These are phyloP conservation scores for Acrocephalus scirpaceus DNA, from an alignment of 2,797 vertebrate genomes.

Conservation along the genomic window DNA sequence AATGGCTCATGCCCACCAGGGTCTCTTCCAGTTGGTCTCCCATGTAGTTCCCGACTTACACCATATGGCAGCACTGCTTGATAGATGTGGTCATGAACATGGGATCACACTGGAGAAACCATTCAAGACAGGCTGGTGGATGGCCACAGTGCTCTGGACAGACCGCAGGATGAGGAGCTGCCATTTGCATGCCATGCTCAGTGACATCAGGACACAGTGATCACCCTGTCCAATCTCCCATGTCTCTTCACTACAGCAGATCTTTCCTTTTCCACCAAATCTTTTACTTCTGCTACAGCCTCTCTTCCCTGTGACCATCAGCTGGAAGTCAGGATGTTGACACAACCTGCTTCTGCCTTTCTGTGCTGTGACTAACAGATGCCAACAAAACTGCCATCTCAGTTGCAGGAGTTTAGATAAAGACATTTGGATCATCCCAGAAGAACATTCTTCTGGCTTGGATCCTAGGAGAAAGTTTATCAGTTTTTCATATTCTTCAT, in stretches of 20 bases:
- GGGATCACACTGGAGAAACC: neutral
- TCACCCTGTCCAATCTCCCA: neutral
- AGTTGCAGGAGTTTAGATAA: neutral
- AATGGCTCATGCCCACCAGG: neutral
- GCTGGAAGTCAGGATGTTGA: neutral
- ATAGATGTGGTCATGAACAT: neutral
- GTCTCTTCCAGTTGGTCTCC: rapidly evolving
- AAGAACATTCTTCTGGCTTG: neutral
- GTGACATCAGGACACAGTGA: neutral
- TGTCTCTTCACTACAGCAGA: neutral
- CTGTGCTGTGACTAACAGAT: neutral
- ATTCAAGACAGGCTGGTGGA: neutral
- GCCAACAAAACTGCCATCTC: neutral
- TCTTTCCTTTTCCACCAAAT: neutral
- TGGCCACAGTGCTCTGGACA: neutral
- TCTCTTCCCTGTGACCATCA: neutral
- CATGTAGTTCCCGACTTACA: rapidly evolving
- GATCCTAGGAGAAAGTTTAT: neutral
- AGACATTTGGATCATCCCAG: neutral
- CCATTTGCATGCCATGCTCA: rapidly evolving
- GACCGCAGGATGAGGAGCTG: neutral
- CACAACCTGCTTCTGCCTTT: neutral
- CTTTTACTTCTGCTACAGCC: rapidly evolving
- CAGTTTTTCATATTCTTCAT: neutral
- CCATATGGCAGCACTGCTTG: neutral